These are phyloP conservation scores for Pandemis corylana DNA, from an alignment of 2,888 invertebrate species.

Conservation along the genomic window DNA sequence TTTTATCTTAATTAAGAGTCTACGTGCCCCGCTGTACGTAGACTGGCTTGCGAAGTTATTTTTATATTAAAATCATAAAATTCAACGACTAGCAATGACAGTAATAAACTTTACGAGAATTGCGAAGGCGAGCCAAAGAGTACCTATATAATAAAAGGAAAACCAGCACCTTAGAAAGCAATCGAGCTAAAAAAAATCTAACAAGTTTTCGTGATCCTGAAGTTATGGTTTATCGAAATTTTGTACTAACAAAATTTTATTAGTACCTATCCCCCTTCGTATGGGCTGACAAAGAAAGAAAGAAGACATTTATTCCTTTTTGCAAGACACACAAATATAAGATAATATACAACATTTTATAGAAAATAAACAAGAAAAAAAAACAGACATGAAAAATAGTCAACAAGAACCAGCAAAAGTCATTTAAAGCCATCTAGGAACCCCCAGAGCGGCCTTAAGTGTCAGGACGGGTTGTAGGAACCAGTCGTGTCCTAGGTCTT, in stretches of 20 bases:
- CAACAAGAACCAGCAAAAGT: conserved; percentile 9
- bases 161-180: not conserved
- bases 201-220: too few species aligned
- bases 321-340: too few species aligned
- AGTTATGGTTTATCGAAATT: too few species aligned
- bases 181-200: too few species aligned
- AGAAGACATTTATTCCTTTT: too few species aligned
- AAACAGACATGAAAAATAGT: too few species aligned
- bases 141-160: not conserved
- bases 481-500: conserved; percentile 38
- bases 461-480: conserved; percentile 43
- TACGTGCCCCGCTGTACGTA: not conserved
- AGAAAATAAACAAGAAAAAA: too few species aligned
- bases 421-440: conserved; percentile 4
- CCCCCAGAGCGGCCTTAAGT: not conserved
- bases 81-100: not conserved
- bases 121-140: not conserved
- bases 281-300: not conserved
- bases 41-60: not conserved
- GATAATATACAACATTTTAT: too few species aligned
- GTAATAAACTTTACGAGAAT: not conserved
- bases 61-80: too few species aligned
- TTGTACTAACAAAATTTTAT: too few species aligned
- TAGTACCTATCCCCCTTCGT: not conserved
- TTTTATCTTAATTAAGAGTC: not conserved